phyloP scores from a whole-genome alignment of 2,113 vertebrate species.

The Pachycephala philippinensis region DNA sequence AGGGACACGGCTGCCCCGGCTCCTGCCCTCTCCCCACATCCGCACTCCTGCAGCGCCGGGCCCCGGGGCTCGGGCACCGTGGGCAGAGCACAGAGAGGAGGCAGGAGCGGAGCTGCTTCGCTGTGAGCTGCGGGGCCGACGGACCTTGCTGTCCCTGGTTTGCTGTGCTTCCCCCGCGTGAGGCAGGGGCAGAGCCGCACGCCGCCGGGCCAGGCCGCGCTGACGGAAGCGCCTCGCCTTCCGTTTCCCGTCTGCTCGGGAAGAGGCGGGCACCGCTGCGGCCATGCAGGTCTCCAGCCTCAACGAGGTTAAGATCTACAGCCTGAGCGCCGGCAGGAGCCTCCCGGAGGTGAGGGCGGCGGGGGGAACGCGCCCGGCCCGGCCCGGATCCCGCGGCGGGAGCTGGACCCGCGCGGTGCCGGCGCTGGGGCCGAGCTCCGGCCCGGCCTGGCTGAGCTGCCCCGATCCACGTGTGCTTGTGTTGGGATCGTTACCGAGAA shows the following conservation, averaged over 20 bases:
- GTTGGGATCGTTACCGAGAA: rapidly evolving
- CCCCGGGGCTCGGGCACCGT: not conserved
- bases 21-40: not conserved
- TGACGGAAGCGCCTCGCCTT: not conserved
- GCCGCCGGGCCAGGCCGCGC: rapidly evolving
- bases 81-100: not conserved
- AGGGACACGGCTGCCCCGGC: not conserved
- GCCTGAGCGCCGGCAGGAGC: conserved; percentile 92
- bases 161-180: rapidly evolving
- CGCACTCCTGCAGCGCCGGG: not conserved
- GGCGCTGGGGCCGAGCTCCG: not conserved
- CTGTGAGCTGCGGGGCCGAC: not conserved
- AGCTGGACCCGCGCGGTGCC: not conserved
- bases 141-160: not conserved
- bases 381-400: not conserved
- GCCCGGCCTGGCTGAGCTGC: not conserved
- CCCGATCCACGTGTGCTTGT: not conserved
- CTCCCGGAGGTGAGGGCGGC: conserved; percentile 88
- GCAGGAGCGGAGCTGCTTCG: not conserved
- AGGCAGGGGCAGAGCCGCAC: not conserved
- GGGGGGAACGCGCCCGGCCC: too few species aligned
- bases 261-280: not conserved
- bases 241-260: not conserved
- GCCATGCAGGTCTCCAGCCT: conserved; percentile 94
- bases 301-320: conserved; percentile 97